Evolutionary conservation across 2,113 vertebrate species (phyloP).

Genomic region (Pterophyllum scalare): DNA sequence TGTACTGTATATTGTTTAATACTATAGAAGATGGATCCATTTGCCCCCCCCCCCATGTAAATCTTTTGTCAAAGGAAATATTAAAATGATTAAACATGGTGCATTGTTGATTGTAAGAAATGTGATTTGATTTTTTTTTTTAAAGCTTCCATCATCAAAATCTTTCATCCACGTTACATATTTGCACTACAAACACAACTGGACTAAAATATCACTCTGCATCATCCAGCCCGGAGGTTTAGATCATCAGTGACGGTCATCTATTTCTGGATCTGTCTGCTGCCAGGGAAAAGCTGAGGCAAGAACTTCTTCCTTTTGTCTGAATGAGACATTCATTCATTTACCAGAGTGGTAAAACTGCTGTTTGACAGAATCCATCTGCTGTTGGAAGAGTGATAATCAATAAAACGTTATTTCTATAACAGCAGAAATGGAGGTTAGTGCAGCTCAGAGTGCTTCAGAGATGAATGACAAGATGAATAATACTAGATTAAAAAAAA

Average conservation of each 20-base stretch:
- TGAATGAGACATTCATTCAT: neutral
- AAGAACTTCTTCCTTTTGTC: conserved; percentile 11
- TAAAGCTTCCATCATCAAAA: neutral
- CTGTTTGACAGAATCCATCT: neutral
- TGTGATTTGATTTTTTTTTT: neutral
- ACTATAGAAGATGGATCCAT: conserved; percentile 56
- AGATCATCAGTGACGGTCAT: conserved; percentile 17
- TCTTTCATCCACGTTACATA: neutral
- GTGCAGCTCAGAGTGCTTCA: neutral
- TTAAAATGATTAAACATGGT: conserved; percentile 74
- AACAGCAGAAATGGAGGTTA: neutral
- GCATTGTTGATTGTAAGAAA: conserved; percentile 61
- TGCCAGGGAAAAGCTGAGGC: conserved; percentile 32
- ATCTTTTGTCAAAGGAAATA: conserved; percentile 75
- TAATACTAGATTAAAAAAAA: neutral
- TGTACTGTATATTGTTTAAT: conserved; percentile 76
- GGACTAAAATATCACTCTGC: neutral
- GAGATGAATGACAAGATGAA: neutral
- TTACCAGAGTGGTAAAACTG: neutral
- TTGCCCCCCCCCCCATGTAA: conserved; percentile 67
- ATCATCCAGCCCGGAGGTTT: neutral
- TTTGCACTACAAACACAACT: neutral
- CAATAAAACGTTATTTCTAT: rapidly evolving
- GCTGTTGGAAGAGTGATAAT: neutral
- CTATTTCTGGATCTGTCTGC: conserved; percentile 45